Evolutionary conservation across 2,888 invertebrate genomes (phyloP).

Genomic region (Lasioglossum vierecki): DNA sequence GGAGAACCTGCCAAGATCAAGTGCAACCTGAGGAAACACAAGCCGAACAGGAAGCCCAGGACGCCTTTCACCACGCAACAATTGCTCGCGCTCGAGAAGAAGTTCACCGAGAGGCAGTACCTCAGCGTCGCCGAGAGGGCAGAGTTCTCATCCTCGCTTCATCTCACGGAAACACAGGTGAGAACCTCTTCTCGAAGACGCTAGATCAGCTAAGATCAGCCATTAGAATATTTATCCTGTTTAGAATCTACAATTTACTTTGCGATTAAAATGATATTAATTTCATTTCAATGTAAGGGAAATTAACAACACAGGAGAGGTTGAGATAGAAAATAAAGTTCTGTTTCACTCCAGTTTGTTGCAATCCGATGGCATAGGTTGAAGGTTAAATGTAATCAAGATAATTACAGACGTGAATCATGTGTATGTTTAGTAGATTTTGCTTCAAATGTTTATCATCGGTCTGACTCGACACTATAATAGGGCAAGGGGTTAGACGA

Average conservation of each 20-base stretch:
- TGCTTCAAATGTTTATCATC: background rate
- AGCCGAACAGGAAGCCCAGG: constrained; percentile 98
- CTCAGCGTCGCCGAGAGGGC: constrained; percentile 98
- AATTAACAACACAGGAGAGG: no score
- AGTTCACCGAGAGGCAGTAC: constrained; percentile 98
- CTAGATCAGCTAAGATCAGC: no score
- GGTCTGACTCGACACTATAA: background rate
- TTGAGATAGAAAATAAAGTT: no score
- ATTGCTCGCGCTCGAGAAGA: constrained; percentile 96
- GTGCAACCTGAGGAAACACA: constrained; percentile 97
- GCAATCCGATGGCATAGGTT: background rate
- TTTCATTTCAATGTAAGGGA: no score
- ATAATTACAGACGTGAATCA: background rate
- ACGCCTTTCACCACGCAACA: constrained; percentile 99
- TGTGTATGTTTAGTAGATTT: background rate
- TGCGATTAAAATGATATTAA: no score
- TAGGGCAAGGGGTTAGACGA: background rate
- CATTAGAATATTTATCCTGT: no score
- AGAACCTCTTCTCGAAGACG: constrained; percentile 38
- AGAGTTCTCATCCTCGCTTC: constrained; percentile 97
- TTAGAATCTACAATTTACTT: no score
- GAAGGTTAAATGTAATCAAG: background rate
- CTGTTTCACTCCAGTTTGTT: no score
- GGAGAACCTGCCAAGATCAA: constrained; percentile 94
- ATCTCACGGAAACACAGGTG: constrained; percentile 96